Evolutionary conservation across 30 jellyfish, hydroid and myxozoan species (phyloP), one percentile per base, ranked within the genome.

Genomic region (Aurelia sp.): DNA sequence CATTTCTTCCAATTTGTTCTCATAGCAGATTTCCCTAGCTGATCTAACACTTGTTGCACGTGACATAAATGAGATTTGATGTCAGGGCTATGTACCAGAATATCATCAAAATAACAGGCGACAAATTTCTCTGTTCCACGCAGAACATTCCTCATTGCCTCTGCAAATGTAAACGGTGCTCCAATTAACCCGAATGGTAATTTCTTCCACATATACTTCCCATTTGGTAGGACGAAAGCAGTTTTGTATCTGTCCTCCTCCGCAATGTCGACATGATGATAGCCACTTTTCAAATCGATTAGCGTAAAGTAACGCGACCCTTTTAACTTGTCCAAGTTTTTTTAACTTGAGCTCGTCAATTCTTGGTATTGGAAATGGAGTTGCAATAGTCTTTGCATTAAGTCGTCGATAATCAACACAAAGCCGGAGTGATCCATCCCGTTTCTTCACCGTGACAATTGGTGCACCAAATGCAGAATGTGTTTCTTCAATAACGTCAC

Each of bases 171-270:
- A 22, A 20, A 71, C 24, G 82, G 70, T 11, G 82, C 82, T 11
- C 68, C 82, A n/a, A 71, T 38, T 21, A 71, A 71, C 18, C 82
- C 70, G 24, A 71, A 71, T n/a, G 82, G 82, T 22, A 71, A 13
- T 47, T 38, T 27, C 70, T 40, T 71, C 70, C 79, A 71, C 16
- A n/a, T 15, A 38, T 40, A 74, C 40, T 64, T 64, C 40, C 17
- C 27, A 64, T 64, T 21, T 31, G 1, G 24, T 27, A 27, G 33
- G 20, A 71, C 82, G 38, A 71, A 71, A 17, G 71, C 20, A n/a
- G 70, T 71, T 40, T 71, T 71, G 21, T 17, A 15, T 13, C 48
- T 15, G 18, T n/a, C 70, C 20, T 71, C 82, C 38, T 27, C 27
- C 18, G 1, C 24, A 71, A 38, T 47, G 16, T 15, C 19, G 1